Conservation (phyloP, 1,140 invertebrate species). For the Arion vulgaris region DNA sequence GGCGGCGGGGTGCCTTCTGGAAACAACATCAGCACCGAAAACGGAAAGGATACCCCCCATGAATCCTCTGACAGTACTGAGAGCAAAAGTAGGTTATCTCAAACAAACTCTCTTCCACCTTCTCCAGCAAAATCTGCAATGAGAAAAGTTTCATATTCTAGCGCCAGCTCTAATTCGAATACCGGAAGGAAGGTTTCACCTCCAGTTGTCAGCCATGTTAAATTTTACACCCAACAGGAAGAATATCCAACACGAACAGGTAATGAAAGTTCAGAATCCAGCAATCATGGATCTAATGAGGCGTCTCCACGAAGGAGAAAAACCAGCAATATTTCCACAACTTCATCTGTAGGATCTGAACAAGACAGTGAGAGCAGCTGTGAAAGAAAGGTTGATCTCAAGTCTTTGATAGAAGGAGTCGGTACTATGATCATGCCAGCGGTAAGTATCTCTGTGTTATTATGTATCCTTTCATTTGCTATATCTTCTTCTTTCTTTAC, state of each 20-base stretch:
- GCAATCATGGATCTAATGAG: constrained; percentile 38
- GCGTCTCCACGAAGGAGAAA: constrained; percentile 47
- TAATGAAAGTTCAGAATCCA: constrained; percentile 25
- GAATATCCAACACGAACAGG: neutral
- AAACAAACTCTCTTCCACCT: neutral
- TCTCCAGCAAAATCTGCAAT: constrained; percentile 15
- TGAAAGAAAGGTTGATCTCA: constrained; percentile 54
- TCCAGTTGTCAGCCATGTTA: constrained; percentile 14
- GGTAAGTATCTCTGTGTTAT: constrained; percentile 50
- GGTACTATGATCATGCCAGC: constrained; percentile 59
- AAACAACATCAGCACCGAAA: neutral
- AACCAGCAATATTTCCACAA: constrained; percentile 53
- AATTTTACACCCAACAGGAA: neutral
- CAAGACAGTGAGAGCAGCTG: constrained; percentile 39
- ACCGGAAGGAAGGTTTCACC: constrained; percentile 2
- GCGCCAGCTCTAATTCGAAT: neutral
- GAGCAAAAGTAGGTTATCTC: neutral
- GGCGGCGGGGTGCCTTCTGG: neutral
- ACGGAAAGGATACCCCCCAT: neutral
- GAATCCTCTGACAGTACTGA: neutral
- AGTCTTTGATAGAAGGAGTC: constrained; percentile 58
- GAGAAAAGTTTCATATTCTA: constrained; percentile 3
- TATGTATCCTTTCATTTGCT: no score
- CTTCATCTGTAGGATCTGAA: constrained; percentile 53
- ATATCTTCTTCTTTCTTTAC: no score